phyloP scores from a whole-genome alignment of 2,113 vertebrate genomes.

The Macheiramphus alcinus region DNA sequence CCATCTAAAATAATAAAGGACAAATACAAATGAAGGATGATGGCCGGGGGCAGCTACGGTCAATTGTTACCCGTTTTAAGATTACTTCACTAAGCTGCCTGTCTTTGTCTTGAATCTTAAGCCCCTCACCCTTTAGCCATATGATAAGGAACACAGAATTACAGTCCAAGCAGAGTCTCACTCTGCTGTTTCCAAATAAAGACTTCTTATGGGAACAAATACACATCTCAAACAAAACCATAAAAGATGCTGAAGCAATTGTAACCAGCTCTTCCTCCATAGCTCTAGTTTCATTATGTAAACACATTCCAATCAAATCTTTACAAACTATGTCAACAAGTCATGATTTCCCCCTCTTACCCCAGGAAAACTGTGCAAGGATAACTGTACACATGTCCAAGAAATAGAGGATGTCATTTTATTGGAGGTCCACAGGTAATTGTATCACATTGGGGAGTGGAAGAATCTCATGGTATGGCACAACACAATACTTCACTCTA shows the following conservation, averaged over 20 bases:
- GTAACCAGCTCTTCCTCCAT: neutral
- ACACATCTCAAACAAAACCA: neutral
- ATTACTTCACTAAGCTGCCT: neutral
- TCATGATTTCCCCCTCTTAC: neutral
- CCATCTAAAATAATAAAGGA: neutral
- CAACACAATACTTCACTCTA: conserved; percentile 73
- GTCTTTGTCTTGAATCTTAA: neutral
- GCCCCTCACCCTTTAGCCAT: neutral
- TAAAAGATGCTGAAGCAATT: neutral
- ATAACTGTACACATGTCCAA: conserved; percentile 39
- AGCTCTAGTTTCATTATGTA: neutral
- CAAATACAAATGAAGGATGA: neutral
- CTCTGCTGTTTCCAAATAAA: neutral
- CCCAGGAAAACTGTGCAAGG: conserved; percentile 41
- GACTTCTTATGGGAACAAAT: neutral
- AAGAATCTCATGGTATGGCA: conserved; percentile 70
- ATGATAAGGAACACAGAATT: neutral
- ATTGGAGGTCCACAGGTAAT: conserved; percentile 86
- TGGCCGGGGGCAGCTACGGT: neutral
- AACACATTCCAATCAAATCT: neutral
- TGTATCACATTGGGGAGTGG: conserved; percentile 71
- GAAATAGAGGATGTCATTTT: conserved; percentile 75
- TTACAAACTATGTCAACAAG: neutral
- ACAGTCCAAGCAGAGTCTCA: neutral
- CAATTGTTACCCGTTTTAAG: neutral